Percentiles rank a stretch among this genome's conserved stretches.
Conservation (phyloP, 2,888 invertebrate species). For the Leptinotarsa peninsularis region DNA sequence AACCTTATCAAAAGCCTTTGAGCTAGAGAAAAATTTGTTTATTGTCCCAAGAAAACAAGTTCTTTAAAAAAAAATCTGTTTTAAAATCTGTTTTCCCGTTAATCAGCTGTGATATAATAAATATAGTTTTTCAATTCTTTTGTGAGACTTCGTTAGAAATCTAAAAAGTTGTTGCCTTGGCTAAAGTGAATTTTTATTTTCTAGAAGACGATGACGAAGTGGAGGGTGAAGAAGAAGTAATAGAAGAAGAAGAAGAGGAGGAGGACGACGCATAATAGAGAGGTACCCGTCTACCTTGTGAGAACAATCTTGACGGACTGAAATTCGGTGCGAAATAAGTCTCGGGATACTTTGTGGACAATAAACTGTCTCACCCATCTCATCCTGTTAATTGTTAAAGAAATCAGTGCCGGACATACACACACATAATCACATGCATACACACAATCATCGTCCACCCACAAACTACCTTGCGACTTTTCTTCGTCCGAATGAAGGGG, state of each 20-base stretch:
- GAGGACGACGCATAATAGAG: slow-evolving; percentile 67
- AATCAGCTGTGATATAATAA: no score
- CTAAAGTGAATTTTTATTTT: not conserved
- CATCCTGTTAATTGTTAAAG: slow-evolving; percentile 28
- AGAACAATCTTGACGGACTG: slow-evolving; percentile 58
- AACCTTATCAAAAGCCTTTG: no score
- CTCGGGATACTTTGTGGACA: slow-evolving; percentile 62
- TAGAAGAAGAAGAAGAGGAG: slow-evolving; percentile 62
- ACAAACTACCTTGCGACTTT: slow-evolving; percentile 60
- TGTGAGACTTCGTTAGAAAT: no score
- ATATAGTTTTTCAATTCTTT: no score
- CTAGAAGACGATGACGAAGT: slow-evolving; percentile 66
- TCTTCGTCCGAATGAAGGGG: slow-evolving; percentile 47
- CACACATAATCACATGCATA: slow-evolving; percentile 33
- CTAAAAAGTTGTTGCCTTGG: no score
- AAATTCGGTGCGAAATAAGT: slow-evolving; percentile 57
- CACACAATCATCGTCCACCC: slow-evolving; percentile 46
- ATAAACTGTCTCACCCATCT: slow-evolving; percentile 21
- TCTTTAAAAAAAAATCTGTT: no score
- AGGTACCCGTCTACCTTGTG: slow-evolving; percentile 56
- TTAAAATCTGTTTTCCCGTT: no score
- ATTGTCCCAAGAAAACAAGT: no score
- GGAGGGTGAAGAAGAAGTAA: slow-evolving; percentile 60
- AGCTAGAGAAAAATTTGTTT: no score
- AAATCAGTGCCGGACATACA: slow-evolving; percentile 44